phyloP scores from a whole-genome alignment of 2,797 vertebrate genomes.

The Dendrocincla fuliginosa region DNA sequence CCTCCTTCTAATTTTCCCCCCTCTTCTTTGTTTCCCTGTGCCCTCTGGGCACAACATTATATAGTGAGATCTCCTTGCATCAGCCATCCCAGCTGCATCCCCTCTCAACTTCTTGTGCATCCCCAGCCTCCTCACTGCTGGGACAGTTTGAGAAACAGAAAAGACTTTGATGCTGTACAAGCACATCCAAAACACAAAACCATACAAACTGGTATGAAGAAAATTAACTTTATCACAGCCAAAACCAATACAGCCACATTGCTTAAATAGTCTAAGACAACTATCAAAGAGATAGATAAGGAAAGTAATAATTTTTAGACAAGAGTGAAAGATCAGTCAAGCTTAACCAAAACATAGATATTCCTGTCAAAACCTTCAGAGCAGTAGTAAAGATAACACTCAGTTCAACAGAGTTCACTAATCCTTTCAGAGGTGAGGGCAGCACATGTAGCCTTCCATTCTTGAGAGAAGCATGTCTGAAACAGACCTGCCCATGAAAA shows the following conservation, averaged over 20 bases:
- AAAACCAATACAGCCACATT: not conserved
- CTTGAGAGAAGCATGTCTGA: not conserved
- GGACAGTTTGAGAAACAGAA: not conserved
- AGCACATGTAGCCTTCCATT: fast-evolving
- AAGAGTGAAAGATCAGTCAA: not conserved
- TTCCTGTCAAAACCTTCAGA: not conserved
- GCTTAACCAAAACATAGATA: not conserved
- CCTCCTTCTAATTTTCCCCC: not conserved
- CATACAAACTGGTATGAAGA: not conserved
- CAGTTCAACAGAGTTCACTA: not conserved
- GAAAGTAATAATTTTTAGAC: not conserved
- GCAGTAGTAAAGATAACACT: not conserved
- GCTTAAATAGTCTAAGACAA: not conserved
- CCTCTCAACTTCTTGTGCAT: not conserved
- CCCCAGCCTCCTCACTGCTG: not conserved
- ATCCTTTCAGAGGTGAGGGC: not conserved
- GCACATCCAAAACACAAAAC: not conserved
- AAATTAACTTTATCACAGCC: not conserved
- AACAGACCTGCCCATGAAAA: not conserved
- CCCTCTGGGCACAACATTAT: fast-evolving
- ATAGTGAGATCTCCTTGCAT: not conserved
- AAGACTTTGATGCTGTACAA: not conserved
- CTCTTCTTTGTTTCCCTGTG: not conserved
- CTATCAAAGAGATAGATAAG: not conserved
- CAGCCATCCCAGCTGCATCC: not conserved